Conservation (phyloP, 2,888 invertebrate genomes). For the Himalopsyche anomala region DNA sequence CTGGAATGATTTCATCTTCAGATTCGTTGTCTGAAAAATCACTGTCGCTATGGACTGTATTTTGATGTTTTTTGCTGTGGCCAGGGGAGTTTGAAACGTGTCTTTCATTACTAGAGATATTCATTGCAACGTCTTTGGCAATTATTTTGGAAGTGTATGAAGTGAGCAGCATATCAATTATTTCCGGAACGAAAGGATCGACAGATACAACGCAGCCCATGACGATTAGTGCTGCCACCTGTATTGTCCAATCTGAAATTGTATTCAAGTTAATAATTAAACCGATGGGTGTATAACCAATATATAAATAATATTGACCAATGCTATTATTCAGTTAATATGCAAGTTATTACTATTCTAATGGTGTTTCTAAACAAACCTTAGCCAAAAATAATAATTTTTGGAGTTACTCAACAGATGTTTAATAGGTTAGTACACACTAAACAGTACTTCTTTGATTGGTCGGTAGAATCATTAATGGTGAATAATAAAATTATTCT, state of each 20-base stretch:
- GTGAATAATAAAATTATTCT: too few species aligned
- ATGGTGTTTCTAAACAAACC: neutral
- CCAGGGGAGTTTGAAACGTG: neutral
- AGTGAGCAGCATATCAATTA: slow-evolving; percentile 69
- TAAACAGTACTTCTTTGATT: too few species aligned
- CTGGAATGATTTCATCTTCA: slow-evolving; percentile 73
- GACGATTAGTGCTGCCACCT: slow-evolving; percentile 85
- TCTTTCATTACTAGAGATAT: neutral
- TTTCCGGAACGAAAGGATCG: slow-evolving; percentile 81
- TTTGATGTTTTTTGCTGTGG: slow-evolving; percentile 12
- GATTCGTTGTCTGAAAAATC: slow-evolving; percentile 68
- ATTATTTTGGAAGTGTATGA: neutral
- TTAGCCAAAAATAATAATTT: too few species aligned
- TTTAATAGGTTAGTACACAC: too few species aligned
- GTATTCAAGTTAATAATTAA: too few species aligned
- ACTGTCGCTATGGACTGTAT: slow-evolving; percentile 67
- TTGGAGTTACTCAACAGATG: too few species aligned
- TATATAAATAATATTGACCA: neutral
- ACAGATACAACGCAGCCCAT: slow-evolving; percentile 83
- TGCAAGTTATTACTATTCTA: neutral
- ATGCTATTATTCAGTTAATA: too few species aligned
- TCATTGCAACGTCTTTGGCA: neutral
- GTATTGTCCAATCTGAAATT: slow-evolving; percentile 80
- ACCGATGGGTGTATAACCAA: too few species aligned
- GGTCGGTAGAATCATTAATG: too few species aligned